Percentiles rank a stretch among this genome's conserved stretches.
phyloP scores from a whole-genome alignment of 2,797 vertebrate genomes.

The Sebastes iracundus region DNA sequence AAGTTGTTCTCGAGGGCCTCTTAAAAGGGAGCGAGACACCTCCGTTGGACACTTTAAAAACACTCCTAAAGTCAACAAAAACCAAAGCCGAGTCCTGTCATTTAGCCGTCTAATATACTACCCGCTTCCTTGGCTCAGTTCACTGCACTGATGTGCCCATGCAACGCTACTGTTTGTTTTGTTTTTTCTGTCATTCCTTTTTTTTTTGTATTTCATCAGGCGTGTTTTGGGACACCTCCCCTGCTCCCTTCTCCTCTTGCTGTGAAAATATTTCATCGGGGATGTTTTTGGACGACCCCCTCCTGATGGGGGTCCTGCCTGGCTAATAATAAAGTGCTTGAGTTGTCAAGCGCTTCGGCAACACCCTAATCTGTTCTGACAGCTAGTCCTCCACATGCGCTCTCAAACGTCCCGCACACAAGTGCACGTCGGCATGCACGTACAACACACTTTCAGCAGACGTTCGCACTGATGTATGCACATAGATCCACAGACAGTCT shows the following conservation, averaged over 20 bases:
- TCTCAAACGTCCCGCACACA: slow-evolving; percentile 33
- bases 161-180: slow-evolving; percentile 28
- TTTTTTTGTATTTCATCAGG: slow-evolving; percentile 48
- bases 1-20: slow-evolving; percentile 63
- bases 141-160: slow-evolving; percentile 38
- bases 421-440: slow-evolving; percentile 21
- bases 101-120: slow-evolving; percentile 28
- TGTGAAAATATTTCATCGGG: slow-evolving; percentile 78
- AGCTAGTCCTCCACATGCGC: slow-evolving; percentile 58
- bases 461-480: slow-evolving; percentile 40
- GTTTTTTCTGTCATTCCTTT: background rate
- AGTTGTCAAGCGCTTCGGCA: slow-evolving; percentile 84
- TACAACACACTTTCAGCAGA: slow-evolving; percentile 38
- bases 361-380: slow-evolving; percentile 87
- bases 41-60: slow-evolving; percentile 50
- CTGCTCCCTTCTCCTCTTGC: slow-evolving; percentile 72
- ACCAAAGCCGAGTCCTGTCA: slow-evolving; percentile 27
- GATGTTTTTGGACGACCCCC: slow-evolving; percentile 79
- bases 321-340: slow-evolving; percentile 85
- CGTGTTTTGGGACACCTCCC: slow-evolving; percentile 70
- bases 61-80: slow-evolving; percentile 70
- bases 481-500: slow-evolving; percentile 56
- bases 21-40: slow-evolving; percentile 51
- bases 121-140: slow-evolving; percentile 39
- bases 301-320: slow-evolving; percentile 67